Evolutionary conservation across 2,797 vertebrate genomes (phyloP), one percentile per base, ranked within the genome.

Genomic region (Setipinna tenuifilis): DNA sequence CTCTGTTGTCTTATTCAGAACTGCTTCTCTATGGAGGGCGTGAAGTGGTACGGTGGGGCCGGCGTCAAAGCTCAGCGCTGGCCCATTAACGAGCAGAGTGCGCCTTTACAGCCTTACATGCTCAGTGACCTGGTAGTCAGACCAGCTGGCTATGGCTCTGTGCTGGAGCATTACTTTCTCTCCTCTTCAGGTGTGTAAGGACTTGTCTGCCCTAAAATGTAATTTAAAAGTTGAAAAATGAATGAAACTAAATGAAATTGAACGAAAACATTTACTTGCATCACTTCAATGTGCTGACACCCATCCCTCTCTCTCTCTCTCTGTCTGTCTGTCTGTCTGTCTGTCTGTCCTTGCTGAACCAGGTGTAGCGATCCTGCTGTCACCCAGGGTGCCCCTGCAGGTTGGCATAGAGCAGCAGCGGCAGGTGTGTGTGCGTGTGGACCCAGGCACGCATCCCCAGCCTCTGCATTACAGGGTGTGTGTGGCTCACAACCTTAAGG

Each of bases 21-120:
- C 44, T 68, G 59, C 19, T 85, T 82, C 35, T 65, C 80, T 9
- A 85, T 85, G 78, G 44, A 81, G 31, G 94, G 94, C 0, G 4
- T 95, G 44, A 94, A 92, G 80, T 95, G 94, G 94, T 95, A 94
- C 0, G 94, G 94, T 3, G 94, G 94, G 84, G 91, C 84, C 0
- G 92, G 91, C 41, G 0, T 87, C 50, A 89, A 3, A 0, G 87
- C 88, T 54, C 94, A 94, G 82, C 91, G 61, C 54, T 95, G 94
- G 94, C 94, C 93, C 0, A 87, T 95, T 62, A 95, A 95, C 0
- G 7, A 28, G 0, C 90, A 89, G 0, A 85, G 92, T 57, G 90
- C 92, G 80, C 87, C 25, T 0, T 25, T 85, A 0, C 94, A 94
- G 87, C 93, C 91, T 68, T 91, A 93, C 0, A 83, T 93, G 0